phyloP scores from a whole-genome alignment of 2,113 vertebrate genomes.

The Eira barbara region DNA sequence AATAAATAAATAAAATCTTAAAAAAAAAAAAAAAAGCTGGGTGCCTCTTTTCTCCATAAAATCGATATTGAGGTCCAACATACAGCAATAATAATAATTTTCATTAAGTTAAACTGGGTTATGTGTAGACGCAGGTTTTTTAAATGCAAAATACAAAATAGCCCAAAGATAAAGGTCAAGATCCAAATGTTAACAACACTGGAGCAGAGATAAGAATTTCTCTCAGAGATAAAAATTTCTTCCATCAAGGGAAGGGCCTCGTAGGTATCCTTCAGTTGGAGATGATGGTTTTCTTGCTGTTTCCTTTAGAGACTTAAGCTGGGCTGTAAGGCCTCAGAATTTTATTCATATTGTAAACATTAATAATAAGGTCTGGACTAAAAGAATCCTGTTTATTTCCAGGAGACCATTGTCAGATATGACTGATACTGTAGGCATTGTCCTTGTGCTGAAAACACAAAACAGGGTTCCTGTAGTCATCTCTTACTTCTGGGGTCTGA shows the following conservation, averaged over 20 bases:
- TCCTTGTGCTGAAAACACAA: not conserved
- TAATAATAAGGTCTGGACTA: not conserved
- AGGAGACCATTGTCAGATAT: not conserved
- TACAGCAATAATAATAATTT: not conserved
- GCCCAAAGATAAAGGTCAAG: not conserved
- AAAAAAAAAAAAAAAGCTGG: too few relatives aligned
- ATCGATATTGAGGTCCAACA: not conserved
- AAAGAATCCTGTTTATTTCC: not conserved
- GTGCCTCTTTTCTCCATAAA: not conserved
- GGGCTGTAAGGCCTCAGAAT: not conserved
- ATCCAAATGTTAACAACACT: not conserved
- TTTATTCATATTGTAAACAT: not conserved
- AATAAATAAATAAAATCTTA: too few relatives aligned
- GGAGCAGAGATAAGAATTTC: not conserved
- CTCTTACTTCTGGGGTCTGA: not conserved
- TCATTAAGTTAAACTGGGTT: not conserved
- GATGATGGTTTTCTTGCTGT: not conserved
- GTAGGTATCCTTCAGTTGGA: not conserved
- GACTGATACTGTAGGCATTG: not conserved
- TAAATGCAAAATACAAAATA: not conserved
- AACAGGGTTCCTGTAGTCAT: not conserved
- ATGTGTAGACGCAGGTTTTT: not conserved
- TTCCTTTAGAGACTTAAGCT: not conserved
- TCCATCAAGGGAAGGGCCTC: not conserved
- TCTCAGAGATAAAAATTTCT: too few relatives aligned